Percentiles rank a stretch among this genome's conserved stretches.
Conservation (phyloP, 2,113 vertebrate genomes). For the Lutjanus erythropterus region DNA sequence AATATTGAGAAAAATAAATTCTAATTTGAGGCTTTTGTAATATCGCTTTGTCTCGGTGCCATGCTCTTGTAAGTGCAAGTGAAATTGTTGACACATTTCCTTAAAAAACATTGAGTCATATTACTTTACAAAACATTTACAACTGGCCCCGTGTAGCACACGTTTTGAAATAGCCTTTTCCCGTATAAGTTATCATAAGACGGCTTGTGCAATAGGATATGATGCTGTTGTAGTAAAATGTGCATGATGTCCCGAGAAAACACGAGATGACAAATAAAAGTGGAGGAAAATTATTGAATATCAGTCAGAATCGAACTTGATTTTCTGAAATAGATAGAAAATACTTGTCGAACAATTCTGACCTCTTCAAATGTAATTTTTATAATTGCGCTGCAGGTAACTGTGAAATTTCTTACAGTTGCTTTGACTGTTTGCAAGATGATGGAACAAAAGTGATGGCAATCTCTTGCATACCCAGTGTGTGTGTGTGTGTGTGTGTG, state of each 20-base stretch:
- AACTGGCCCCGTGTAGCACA: neutral
- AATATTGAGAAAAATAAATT: slow-evolving; percentile 57
- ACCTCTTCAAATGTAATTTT: neutral
- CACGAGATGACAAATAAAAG: neutral
- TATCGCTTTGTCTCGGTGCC: neutral
- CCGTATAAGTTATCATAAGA: slow-evolving; percentile 34
- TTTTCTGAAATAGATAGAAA: neutral
- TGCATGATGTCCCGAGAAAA: neutral
- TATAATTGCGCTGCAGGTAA: too few species aligned
- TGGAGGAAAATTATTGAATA: neutral
- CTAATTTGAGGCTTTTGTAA: slow-evolving; percentile 58
- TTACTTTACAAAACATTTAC: slow-evolving; percentile 40
- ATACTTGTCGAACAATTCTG: neutral
- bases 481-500: slow-evolving; percentile 31
- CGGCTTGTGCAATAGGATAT: slow-evolving; percentile 42
- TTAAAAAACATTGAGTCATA: slow-evolving; percentile 50
- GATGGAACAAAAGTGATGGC: slow-evolving; percentile 19
- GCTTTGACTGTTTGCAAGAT: neutral
- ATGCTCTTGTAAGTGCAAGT: slow-evolving; percentile 32
- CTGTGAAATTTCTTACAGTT: neutral
- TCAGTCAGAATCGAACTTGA: neutral
- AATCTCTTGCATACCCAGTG: slow-evolving; percentile 17
- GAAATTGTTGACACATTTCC: slow-evolving; percentile 66
- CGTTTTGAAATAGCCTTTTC: slow-evolving; percentile 73
- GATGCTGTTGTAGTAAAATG: slow-evolving; percentile 1